Base-by-base conservation (phyloP, 2,888 invertebrate genomes). In the Andrena camellia region DNA sequence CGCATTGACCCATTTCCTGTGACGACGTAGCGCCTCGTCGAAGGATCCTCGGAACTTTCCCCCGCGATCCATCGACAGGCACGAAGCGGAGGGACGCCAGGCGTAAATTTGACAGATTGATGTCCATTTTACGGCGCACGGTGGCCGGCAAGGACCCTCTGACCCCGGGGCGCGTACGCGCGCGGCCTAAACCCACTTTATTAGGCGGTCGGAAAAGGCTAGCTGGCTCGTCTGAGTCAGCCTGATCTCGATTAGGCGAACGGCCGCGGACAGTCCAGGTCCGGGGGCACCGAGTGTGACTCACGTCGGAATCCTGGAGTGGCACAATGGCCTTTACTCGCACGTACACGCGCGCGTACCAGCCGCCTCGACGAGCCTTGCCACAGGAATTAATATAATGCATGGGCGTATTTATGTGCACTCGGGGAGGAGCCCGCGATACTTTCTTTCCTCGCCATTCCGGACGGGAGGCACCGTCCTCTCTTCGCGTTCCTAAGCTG, bases 241-340 rank as follows among this genome's bases (percentile, higher is more conserved):
- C 87, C 69, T 77, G 87, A 84, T 89, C 89, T 89, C 88, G 90
- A 88, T 89, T 90, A 89, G 82, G 85, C 83, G 76, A 75, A 74
- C 81, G 83, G 69, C 73, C 68, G 57, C 84, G 84, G 85, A 79
- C 76, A 78, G 74, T 70, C 81, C 76, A 23, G 74, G 74, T 78
- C 81, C 75, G 77, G 77, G 81, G 83, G 83, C 88, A 81, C 81
- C 74, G 83, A 59, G 78, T 66, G 72, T 88, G 88, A 88, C 85
- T 88, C 88, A 88, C 81, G 80, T 85, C 77, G 88, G 88, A 88
- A 88, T 88, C 85, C 85, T 87, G 85, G 83, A 85, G 85, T 83
- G 81, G 88, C 85, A 88, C 88, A 88, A 88, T 88, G 83, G 87
- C 88, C 85, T 85, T 83, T 86, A 75, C 87, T 76, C 84, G 67